Base-by-base conservation (phyloP, 2,113 vertebrate species). In the Lathamus discolor region DNA sequence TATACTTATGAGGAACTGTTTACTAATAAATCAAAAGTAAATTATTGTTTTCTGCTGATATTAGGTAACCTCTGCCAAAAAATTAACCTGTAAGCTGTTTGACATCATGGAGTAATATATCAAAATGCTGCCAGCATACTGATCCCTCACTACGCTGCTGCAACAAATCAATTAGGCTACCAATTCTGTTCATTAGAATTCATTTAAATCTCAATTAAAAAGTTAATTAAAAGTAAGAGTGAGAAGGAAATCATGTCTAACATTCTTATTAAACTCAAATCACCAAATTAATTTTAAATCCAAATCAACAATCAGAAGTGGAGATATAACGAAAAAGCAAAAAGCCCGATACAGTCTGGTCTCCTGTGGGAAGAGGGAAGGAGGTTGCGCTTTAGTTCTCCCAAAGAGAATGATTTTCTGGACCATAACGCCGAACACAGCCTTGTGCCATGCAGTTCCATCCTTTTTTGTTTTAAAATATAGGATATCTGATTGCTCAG, bases 151-250 rank as follows among this genome's bases (percentile, higher is more conserved):
- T 84, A 57, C 22, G 94, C 96, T 87, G 96, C 96, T 78, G 97
- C 97, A 96, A 98, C 97, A 98, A 98, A 98, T 98, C 98, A 98
- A 98, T 98, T 98, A 98, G 97, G 83, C 93, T 88, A 96, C 97
- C 97, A 98, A 98, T 98, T 97, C 97, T 97, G 74, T 98, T 98
- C 98, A 98, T 98, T 98, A 98, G 97, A 97, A 98, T 98, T 98
- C 97, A 98, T 98, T 98, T 98, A 97, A 98, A 98, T 97, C 97
- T 97, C 97, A 97, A 98, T 97, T 97, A 98, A 97, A 98, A 98
- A 98, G 97, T 98, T 98, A 98, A 98, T 98, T 98, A 98, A 98
- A 98, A 98, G 95, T 98, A 97, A 96, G 97, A 97, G 96, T 93
- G 96, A 97, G 88, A 93, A 97, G 95, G 96, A 98, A 98, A 97